Conservation (phyloP, 2,888 invertebrate species). For the Serripes groenlandicus region DNA sequence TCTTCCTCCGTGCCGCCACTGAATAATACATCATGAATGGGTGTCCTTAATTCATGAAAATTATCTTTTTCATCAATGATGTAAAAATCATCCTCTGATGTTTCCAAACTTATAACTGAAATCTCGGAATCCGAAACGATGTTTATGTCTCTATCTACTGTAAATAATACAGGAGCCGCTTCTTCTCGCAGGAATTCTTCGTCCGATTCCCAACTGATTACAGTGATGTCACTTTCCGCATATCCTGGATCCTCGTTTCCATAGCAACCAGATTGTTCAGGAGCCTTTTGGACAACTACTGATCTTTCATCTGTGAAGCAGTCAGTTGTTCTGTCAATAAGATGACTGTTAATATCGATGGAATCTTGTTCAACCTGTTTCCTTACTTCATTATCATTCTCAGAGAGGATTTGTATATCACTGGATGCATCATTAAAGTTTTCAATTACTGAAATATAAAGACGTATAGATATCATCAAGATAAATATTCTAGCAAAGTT, state of each 20-base stretch:
- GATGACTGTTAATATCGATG: too few species aligned
- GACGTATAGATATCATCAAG: too few species aligned
- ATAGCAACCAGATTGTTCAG: too few species aligned
- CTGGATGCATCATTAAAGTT: neutral
- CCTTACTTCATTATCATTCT: neutral
- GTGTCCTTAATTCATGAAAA: neutral
- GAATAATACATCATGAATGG: neutral
- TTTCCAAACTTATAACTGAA: neutral
- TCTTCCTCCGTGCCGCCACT: neutral
- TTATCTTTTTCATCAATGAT: slow-evolving; percentile 22
- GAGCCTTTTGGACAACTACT: too few species aligned
- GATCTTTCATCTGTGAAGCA: too few species aligned
- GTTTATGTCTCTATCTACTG: neutral
- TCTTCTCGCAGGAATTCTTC: slow-evolving; percentile 51
- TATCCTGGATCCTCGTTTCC: slow-evolving; percentile 11
- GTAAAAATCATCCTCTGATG: slow-evolving; percentile 33
- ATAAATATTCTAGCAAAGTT: too few species aligned
- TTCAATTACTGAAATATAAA: neutral
- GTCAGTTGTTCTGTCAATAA: too few species aligned
- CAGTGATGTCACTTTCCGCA: slow-evolving; percentile 63
- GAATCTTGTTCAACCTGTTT: too few species aligned
- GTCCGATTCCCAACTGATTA: slow-evolving; percentile 51
- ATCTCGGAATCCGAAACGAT: neutral
- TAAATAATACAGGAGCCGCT: slow-evolving; percentile 27
- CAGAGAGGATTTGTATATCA: neutral